These are phyloP conservation scores for Drosophila burlai DNA, from an alignment of 1,140 invertebrate genomes.

Conservation along the genomic window DNA sequence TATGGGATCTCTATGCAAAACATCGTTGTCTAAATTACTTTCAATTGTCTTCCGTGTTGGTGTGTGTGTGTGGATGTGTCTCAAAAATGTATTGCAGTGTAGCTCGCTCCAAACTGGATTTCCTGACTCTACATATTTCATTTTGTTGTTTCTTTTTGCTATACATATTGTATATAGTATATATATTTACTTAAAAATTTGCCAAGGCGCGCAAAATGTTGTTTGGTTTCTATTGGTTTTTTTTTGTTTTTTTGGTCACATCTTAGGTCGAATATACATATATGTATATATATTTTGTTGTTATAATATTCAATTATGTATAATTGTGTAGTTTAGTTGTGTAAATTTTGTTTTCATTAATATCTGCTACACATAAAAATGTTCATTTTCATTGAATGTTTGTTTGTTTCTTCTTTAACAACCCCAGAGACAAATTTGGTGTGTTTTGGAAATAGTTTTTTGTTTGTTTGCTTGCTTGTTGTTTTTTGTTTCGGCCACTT, in stretches of 20 bases:
- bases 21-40: conserved; percentile 38
- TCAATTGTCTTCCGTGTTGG: conserved; percentile 9
- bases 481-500: conserved; percentile 5
- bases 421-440: conserved; percentile 40
- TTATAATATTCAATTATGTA: conserved; percentile 61
- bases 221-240: conserved; percentile 43
- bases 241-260: conserved; percentile 60
- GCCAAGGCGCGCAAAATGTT: conserved; percentile 61
- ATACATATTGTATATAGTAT: conserved; percentile 18
- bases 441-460: conserved; percentile 32
- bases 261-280: conserved; percentile 62
- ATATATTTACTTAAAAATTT: conserved; percentile 55
- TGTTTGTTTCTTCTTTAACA: conserved; percentile 15
- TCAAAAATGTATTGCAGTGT: conserved; percentile 35
- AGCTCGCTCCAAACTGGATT: conserved; percentile 39
- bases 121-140: conserved; percentile 17
- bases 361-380: conserved; percentile 66
- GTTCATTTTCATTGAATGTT: conserved; percentile 19
- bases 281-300: conserved; percentile 41
- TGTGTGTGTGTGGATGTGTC: conserved; percentile 6
- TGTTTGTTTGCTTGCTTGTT: conserved; percentile 9
- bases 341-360: conserved; percentile 54
- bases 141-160: neutral
- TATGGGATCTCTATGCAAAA: conserved; percentile 17
- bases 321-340: conserved; percentile 48